Evolutionary conservation across 1,140 invertebrate genomes (phyloP).

Genomic region (Sminthurides bifidus): DNA sequence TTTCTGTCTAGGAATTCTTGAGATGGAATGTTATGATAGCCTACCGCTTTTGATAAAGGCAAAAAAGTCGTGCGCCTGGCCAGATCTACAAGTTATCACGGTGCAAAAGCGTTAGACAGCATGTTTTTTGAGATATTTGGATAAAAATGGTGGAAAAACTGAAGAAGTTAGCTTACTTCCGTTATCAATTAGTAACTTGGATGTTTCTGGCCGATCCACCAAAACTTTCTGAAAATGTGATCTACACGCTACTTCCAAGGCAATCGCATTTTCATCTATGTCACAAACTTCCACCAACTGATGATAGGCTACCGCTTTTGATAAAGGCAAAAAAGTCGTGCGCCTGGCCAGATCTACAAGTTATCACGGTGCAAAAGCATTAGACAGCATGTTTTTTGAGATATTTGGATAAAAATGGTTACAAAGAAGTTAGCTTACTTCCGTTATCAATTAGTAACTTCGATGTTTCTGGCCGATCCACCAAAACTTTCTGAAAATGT

Average conservation of each 20-base stretch:
- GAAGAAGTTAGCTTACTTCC: constrained; percentile 41
- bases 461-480: constrained; percentile 71
- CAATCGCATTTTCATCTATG: background rate
- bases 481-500: constrained; percentile 62
- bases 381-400: background rate
- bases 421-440: constrained; percentile 23
- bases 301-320: constrained; percentile 51
- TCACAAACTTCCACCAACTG: background rate
- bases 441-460: constrained; percentile 74
- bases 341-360: constrained; percentile 52
- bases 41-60: background rate
- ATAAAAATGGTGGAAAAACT: background rate
- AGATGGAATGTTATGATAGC: constrained; percentile 62
- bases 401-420: background rate
- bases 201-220: constrained; percentile 72
- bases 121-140: background rate
- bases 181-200: constrained; percentile 68
- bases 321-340: constrained; percentile 48
- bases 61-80: constrained; percentile 60
- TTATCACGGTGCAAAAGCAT: background rate
- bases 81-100: constrained; percentile 36
- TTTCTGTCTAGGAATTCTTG: constrained; percentile 32
- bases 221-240: constrained; percentile 64
- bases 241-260: constrained; percentile 68
- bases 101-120: background rate